These are phyloP conservation scores for Distichodus sexfasciatus DNA, from an alignment of 2,797 vertebrate species.

Conservation along the genomic window DNA sequence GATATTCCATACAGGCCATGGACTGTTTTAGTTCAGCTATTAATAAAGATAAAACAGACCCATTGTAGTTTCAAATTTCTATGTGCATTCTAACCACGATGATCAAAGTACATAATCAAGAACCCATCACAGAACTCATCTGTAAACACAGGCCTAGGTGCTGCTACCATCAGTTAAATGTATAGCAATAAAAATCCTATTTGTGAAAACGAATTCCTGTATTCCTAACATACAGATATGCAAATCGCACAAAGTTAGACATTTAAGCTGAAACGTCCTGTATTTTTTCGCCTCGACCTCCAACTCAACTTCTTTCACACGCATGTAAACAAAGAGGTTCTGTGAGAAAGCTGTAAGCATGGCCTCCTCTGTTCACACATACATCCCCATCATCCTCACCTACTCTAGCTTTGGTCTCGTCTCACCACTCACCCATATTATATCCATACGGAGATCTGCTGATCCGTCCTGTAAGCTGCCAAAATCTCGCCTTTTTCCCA, in stretches of 20 bases:
- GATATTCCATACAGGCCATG: background rate
- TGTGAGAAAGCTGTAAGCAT: no score
- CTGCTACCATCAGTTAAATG: no score
- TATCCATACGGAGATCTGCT: slow-evolving; percentile 78
- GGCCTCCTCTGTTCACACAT: no score
- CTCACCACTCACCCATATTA: slow-evolving; percentile 71
- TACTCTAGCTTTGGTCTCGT: background rate
- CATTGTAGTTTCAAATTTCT: background rate
- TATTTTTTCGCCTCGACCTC: background rate
- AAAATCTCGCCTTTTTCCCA: slow-evolving; percentile 81
- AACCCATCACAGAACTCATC: background rate
- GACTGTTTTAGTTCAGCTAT: slow-evolving; percentile 21
- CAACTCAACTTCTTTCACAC: background rate
- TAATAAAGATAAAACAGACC: background rate
- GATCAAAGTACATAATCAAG: background rate
- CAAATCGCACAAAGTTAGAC: no score
- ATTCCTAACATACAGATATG: no score
- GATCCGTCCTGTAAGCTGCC: slow-evolving; percentile 77
- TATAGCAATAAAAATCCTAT: no score
- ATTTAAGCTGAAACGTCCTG: no score
- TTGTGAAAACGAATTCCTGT: no score
- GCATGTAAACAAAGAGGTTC: background rate
- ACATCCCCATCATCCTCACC: no score
- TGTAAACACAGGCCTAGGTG: background rate
- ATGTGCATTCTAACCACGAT: background rate